Conservation (phyloP, 1,140 invertebrate genomes). For the Hylaeus volcanicus region DNA sequence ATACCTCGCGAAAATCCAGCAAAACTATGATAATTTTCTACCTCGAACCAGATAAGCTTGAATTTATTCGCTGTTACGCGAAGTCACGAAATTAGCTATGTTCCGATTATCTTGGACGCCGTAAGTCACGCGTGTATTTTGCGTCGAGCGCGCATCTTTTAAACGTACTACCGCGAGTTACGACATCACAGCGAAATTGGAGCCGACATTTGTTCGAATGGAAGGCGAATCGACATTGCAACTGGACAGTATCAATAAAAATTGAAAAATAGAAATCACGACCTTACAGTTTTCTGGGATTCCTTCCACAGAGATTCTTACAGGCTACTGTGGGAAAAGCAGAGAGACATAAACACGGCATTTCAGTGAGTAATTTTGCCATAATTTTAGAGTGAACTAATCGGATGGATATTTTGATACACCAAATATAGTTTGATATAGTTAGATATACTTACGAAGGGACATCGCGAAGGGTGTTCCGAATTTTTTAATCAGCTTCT, state of each 20-base stretch:
- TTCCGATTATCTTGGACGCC: neutral
- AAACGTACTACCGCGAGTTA: neutral
- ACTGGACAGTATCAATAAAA: slow-evolving; percentile 11
- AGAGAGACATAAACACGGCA: neutral
- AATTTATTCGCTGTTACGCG: neutral
- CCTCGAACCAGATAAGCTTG: neutral
- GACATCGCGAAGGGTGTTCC: too few species aligned
- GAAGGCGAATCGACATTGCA: neutral
- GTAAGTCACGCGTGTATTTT: neutral
- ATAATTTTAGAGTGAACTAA: too few species aligned
- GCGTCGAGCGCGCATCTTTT: too few species aligned
- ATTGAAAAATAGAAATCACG: neutral
- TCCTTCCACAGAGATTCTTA: slow-evolving; percentile 17
- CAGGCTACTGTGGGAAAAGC: neutral
- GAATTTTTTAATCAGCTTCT: too few species aligned
- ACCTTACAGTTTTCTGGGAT: neutral
- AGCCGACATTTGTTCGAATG: neutral
- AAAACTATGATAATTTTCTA: neutral
- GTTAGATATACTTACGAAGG: too few species aligned
- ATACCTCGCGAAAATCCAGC: neutral
- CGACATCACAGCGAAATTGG: neutral
- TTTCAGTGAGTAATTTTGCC: slow-evolving; percentile 29
- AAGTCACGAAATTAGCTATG: neutral
- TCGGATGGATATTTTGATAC: neutral
- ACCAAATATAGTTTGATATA: too few species aligned